A percentile compares a stretch with the other conserved stretches of the same genome.
phyloP scores from a whole-genome alignment of 2,888 invertebrate species.

The Eristalis arbustorum region DNA sequence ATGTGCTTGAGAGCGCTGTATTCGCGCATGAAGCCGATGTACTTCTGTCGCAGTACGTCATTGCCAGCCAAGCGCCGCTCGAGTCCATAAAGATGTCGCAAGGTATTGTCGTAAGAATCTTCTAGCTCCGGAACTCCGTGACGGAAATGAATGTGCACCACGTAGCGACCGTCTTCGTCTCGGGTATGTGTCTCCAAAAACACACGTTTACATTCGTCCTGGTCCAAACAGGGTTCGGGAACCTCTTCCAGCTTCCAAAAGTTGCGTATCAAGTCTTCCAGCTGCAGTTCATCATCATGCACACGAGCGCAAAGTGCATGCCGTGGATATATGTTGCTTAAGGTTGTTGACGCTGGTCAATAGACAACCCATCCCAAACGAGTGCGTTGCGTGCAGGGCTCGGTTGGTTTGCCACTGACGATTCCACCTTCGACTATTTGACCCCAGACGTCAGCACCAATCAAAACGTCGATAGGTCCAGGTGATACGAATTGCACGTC shows the following conservation, averaged over 20 bases:
- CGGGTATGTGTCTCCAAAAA: slow-evolving; percentile 29
- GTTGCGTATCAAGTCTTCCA: slow-evolving; percentile 39
- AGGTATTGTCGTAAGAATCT: slow-evolving; percentile 4
- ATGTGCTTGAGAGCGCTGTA: slow-evolving; percentile 28
- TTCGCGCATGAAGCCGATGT: slow-evolving; percentile 31
- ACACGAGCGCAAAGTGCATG: not conserved
- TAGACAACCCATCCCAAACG: slow-evolving; percentile 45
- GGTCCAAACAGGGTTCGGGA: not conserved
- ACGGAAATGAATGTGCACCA: slow-evolving; percentile 32
- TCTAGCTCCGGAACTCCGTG: slow-evolving; percentile 19
- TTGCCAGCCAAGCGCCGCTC: slow-evolving; percentile 22
- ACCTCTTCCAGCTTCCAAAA: slow-evolving; percentile 51
- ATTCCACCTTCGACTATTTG: no score
- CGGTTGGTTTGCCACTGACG: no score
- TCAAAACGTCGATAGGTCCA: no score
- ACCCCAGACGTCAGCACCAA: no score
- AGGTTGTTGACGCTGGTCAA: slow-evolving; percentile 9
- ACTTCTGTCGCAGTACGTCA: not conserved
- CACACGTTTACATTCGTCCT: slow-evolving; percentile 11
- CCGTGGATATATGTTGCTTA: not conserved
- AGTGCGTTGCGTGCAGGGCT: slow-evolving; percentile 31
- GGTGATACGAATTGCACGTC: no score
- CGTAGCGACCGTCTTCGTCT: slow-evolving; percentile 21
- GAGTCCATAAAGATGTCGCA: slow-evolving; percentile 8
- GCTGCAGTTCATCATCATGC: not conserved